Base-by-base conservation (phyloP, 2,113 vertebrate species). In the Oriolus oriolus region DNA sequence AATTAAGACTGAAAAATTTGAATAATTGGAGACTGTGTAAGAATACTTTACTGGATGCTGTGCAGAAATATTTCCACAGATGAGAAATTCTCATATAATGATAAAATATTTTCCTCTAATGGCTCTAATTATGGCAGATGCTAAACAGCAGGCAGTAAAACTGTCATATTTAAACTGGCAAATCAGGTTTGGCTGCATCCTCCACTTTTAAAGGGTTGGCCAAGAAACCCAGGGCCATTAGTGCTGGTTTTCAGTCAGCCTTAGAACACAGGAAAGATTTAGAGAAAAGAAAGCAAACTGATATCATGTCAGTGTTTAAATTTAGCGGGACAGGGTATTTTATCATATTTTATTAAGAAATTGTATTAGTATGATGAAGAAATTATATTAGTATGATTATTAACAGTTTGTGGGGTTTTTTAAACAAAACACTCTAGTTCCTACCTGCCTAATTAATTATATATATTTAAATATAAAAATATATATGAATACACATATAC, bases 61-160 rank as follows among this genome's bases (percentile, higher is more conserved):
- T 18, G 42, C 90, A 91, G 74, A 64, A 91, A 78, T 85, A 87
- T 85, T 87, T 87, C 74, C 70, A 93, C 44, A 71, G 84, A 91
- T 87, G 87, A 95, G 49, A 79, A 93, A 95, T 84, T 87, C 61
- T 91, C 52, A 26, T 60, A 11, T 66, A 87, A 89, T 78, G 50
- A 63, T 89, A 89, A 95, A 86, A 90, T 94, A 86, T 96, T 92
- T 90, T 50, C 53, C 76, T 74, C 3, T 89, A 90, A 92, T 83
- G 31, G 71, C 4, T 11, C 50, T 91, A 92, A 92, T 91, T 84
- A 50, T 35, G 39, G 73, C 77, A 93, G 90, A 89, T 91, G 69
- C 84, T 93, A 54, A 94, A 84, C 87, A 95, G 81, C 61, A 94
- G 84, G 77, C 77, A 87, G 47, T 91, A 71, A 95, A 93, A 13